Evolutionary conservation across 1,140 invertebrate genomes (phyloP).

Genomic region (Neotoxoptera formosana): DNA sequence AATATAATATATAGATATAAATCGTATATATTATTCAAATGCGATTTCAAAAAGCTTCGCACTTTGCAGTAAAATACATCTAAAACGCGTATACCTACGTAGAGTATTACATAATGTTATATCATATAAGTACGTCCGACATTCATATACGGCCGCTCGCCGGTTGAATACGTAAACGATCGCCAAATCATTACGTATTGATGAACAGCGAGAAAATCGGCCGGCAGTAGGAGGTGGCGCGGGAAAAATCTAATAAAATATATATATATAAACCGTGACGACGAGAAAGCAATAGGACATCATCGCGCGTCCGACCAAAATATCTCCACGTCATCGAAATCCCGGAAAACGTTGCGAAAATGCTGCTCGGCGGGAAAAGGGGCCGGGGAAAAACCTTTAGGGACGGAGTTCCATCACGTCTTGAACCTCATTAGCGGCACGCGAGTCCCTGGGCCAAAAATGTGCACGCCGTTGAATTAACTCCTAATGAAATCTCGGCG

Average conservation of each 20-base stretch:
- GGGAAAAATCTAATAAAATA: too few relatives aligned
- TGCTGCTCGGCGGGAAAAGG: neutral
- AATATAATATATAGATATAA: neutral
- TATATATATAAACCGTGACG: neutral
- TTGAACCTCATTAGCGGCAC: conserved; percentile 4
- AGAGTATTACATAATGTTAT: too few relatives aligned
- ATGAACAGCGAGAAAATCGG: neutral
- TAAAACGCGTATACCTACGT: neutral
- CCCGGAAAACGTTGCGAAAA: neutral
- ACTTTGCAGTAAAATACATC: neutral
- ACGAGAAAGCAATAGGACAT: conserved; percentile 23
- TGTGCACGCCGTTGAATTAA: conserved; percentile 17
- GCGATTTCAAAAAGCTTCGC: neutral
- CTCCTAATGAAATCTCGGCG: conserved; percentile 25
- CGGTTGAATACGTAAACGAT: conserved; percentile 9
- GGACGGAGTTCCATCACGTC: conserved; percentile 43
- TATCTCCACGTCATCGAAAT: conserved; percentile 18
- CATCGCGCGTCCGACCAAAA: neutral
- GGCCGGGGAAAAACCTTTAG: neutral
- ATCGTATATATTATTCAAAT: neutral
- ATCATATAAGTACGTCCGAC: neutral
- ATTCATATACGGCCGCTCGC: neutral
- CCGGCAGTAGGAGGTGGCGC: too few relatives aligned
- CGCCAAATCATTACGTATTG: neutral
- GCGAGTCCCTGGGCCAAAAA: conserved; percentile 17